Conservation (phyloP, 2,113 vertebrate species). For the Nansenia antarctica region DNA sequence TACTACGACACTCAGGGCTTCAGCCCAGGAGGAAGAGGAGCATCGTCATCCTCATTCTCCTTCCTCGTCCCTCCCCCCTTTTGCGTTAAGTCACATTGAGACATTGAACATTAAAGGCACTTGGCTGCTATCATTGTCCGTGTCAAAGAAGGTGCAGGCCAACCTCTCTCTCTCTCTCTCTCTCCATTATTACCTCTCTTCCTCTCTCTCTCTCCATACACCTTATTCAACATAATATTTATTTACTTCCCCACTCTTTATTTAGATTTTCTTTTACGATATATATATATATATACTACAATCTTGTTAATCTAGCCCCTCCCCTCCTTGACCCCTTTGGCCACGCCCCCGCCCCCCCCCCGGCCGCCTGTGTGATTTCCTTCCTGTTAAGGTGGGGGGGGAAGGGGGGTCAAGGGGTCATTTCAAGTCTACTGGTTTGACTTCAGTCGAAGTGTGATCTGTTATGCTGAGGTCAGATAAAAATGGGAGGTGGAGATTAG, state of each 20-base stretch:
- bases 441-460: neutral
- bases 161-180: neutral
- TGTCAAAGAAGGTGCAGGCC: conserved; percentile 54
- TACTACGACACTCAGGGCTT: conserved; percentile 22
- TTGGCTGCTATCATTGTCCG: conserved; percentile 61
- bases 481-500: conserved; percentile 15
- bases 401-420: neutral
- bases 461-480: conserved; percentile 8
- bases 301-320: conserved; percentile 20
- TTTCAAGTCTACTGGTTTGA: conserved; percentile 13
- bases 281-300: conserved; percentile 56
- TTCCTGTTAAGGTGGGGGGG: neutral
- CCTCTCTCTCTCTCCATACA: conserved; percentile 9
- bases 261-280: too few species aligned
- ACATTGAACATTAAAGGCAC: conserved; percentile 69
- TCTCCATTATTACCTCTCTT: neutral
- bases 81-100: conserved; percentile 37
- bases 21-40: conserved; percentile 20
- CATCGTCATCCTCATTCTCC: neutral
- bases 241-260: conserved; percentile 13
- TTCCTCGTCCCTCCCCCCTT: neutral
- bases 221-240: conserved; percentile 30
- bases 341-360: conserved; percentile 12
- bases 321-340: neutral
- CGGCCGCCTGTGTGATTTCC: neutral